These are phyloP conservation scores for Parelbella ahira DNA, from an alignment of 2,888 invertebrate genomes.

Conservation along the genomic window DNA sequence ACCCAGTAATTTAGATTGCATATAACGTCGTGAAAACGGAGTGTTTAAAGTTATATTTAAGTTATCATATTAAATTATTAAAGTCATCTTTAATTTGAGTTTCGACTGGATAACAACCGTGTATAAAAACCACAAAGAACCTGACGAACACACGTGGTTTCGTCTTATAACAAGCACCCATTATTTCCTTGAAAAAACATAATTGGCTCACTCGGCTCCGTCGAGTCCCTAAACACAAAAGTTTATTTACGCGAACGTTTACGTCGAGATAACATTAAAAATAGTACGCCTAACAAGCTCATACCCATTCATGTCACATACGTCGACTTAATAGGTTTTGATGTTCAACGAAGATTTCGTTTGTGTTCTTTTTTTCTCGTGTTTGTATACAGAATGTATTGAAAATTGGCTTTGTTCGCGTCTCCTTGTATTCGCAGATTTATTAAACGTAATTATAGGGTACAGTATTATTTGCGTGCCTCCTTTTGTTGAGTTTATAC, in stretches of 20 bases:
- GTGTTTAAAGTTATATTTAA: constrained; percentile 18
- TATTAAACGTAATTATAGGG: constrained; percentile 64
- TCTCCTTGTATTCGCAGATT: constrained; percentile 43
- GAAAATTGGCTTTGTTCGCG: constrained; percentile 42
- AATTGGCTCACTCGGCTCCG: constrained; percentile 43
- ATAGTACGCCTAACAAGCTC: constrained; percentile 30
- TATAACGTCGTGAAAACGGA: constrained; percentile 15
- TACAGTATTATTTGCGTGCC: constrained; percentile 38
- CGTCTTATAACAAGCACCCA: constrained; percentile 29
- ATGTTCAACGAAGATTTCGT: constrained; percentile 34
- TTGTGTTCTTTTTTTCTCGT: constrained; percentile 29
- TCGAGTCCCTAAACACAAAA: constrained; percentile 30
- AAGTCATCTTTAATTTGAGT: too few species aligned
- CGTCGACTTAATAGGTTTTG: constrained; percentile 34
- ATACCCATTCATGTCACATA: constrained; percentile 38
- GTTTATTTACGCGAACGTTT: constrained; percentile 22
- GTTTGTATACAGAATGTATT: constrained; percentile 38
- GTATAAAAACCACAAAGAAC: not conserved
- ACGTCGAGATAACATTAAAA: constrained; percentile 29
- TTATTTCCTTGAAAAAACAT: constrained; percentile 35
- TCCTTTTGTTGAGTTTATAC: constrained; percentile 34
- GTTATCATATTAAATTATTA: constrained; percentile 34
- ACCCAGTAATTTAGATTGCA: constrained; percentile 32
- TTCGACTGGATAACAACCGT: too few species aligned
- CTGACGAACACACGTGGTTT: not conserved